A percentile compares a stretch with the other conserved stretches of the same genome.
These are phyloP conservation scores for Tenualosa ilisha DNA, from an alignment of 2,797 vertebrate genomes.

Conservation along the genomic window DNA sequence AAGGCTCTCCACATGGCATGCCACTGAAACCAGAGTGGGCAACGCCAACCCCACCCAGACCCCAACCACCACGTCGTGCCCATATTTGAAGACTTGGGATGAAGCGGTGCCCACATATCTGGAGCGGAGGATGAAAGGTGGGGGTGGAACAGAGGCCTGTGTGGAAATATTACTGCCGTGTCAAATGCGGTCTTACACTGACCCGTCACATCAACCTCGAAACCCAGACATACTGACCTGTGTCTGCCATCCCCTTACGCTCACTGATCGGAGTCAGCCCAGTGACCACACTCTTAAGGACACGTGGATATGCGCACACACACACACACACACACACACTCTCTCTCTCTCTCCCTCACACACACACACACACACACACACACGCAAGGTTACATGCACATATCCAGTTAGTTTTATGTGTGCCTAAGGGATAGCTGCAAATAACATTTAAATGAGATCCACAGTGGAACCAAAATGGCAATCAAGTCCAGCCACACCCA, in stretches of 20 bases:
- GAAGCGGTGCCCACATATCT: not conserved
- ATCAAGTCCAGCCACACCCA: not conserved
- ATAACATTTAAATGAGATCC: not conserved
- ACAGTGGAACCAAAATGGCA: not conserved
- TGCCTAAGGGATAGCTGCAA: not conserved
- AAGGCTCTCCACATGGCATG: not conserved
- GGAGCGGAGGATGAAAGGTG: not conserved
- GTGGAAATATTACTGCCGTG: not conserved
- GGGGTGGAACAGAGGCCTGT: not conserved
- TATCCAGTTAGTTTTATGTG: not conserved
- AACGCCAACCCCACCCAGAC: not conserved
- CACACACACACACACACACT: not conserved
- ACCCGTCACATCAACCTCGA: slow-evolving; percentile 5
- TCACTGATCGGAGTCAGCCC: not conserved
- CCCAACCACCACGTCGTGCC: not conserved
- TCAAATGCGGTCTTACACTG: not conserved
- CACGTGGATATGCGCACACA: not conserved
- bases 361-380: not conserved
- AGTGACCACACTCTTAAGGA: not conserved
- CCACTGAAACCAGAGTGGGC: not conserved
- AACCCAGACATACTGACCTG: not conserved
- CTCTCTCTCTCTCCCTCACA: not conserved
- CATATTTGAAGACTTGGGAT: not conserved
- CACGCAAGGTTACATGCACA: not conserved
- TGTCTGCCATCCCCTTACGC: not conserved